Evolutionary conservation across 2,797 vertebrate species (phyloP), one percentile per base, ranked within the genome.

Genomic region (Enteromius fasciolatus): DNA sequence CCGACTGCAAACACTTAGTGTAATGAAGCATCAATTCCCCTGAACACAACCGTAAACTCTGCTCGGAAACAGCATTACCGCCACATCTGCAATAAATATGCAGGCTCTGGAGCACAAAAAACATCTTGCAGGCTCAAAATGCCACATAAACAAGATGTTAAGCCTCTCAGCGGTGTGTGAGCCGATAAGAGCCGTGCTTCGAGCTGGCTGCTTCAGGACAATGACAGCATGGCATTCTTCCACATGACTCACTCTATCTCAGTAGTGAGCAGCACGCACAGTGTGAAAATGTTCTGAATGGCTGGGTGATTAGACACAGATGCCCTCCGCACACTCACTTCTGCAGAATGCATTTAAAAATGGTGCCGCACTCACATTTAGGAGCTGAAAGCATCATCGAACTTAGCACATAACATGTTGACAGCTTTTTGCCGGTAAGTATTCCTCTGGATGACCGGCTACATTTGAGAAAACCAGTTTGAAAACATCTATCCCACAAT

Each of bases 81-180:
- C 28, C 28, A 66, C 61, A 81, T 85, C 72, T 84, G 76, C 50
- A 50, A 25, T 78, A 78, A 83, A 83, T 87, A 80, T 67, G 69
- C 23, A 78, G 44, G 44, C 57, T 81, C 66, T 18, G 52, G 59
- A 76, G 79, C 72, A 72, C 57, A 69, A 50, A 68, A 64, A 69
- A 69, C 83, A 84, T 86, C 84, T 75, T 39, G 41, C 68, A 76
- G 70, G 72, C 78, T 72, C 72, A 61, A n/a, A 33, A 41, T 3
- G 20, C 44, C 54, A 76, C 44, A 33, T 48, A 54, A 59, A 68
- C 39, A 75, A 39, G 48, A 78, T 64, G 67, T 70, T 75, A 66
- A 67, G 57, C 54, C 44, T 76, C 17, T 48, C 36, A 59, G 14
- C 23, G 63, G 50, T 31, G 9, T 72, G 36, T 52, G 54, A 81